Base-by-base conservation (phyloP, 2,888 invertebrate genomes). In the Troilus luridus region DNA sequence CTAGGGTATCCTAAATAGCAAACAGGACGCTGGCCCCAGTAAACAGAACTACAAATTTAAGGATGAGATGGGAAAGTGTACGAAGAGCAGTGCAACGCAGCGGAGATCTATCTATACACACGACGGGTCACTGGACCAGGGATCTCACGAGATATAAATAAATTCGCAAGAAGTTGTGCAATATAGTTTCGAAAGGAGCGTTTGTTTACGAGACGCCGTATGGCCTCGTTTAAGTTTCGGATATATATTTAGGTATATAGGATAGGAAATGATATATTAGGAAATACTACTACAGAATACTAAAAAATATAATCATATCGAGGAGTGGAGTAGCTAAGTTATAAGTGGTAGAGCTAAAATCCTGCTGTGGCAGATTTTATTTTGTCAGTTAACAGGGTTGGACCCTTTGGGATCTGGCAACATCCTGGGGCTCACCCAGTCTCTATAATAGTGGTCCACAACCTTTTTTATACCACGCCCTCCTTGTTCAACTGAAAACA, bases 201-300 rank as follows among this genome's bases (percentile, higher is more conserved):
- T 41, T 77, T 77, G 72, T 77, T 41, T 91, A 91, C 91, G 64
- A 5, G 77, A 17, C 19, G 90, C 59, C 10, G 11, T 77, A 41
- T 21, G 72, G 72, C 72, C 72, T 77, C 72, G 72, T 27, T 41
- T 27, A 19, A 41, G 41, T 17, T 77, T 19, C 8, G 14, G 72
- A 17, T 7, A 41, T 41, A 41, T 41, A 41, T 41, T 8, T 17
- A 19, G 72, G 19, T 1, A 17, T 2, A 8, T 9, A 41, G 72
- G 72, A 77, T 77, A 77, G 19, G 41, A 41, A 3, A 41, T 41
- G 5, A 41, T 41, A 41, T 41, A 41, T 41, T 41, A 41, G 41
- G 41, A 41, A n/a, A n/a, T n/a, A n/a, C n/a, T n/a, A n/a, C n/a
- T 41, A 41, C 41, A 41, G 2, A 41, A 41, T 41, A 41, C n/a